Evolutionary conservation across 2,113 vertebrate genomes (phyloP).

Genomic region (Lophochroa leadbeateri): DNA sequence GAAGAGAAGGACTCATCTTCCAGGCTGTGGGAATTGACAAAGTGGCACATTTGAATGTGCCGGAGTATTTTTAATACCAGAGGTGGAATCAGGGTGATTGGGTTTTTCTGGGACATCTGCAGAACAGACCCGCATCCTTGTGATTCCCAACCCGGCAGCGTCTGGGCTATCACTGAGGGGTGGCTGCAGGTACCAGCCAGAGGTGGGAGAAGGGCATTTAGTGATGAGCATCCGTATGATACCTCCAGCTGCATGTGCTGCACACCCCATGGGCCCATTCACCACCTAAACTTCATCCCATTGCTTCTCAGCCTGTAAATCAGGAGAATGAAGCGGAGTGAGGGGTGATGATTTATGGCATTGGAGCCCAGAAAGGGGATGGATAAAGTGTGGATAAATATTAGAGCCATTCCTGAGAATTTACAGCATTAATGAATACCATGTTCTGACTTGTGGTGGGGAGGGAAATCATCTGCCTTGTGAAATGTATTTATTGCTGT

Average conservation of each 20-base stretch:
- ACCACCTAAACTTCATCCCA: background rate
- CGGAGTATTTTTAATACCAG: background rate
- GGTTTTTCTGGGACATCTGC: slow-evolving; percentile 55
- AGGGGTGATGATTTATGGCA: background rate
- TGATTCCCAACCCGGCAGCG: background rate
- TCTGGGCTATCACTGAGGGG: background rate
- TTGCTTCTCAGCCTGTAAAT: background rate
- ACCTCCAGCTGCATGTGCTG: background rate
- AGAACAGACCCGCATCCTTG: slow-evolving; percentile 9
- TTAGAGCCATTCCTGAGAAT: background rate
- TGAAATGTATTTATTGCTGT: slow-evolving; percentile 3
- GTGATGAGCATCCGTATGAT: background rate
- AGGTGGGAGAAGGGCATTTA: background rate
- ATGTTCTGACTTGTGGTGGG: slow-evolving; percentile 7
- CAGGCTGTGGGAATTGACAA: slow-evolving; percentile 22
- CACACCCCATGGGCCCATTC: background rate
- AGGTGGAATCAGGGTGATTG: slow-evolving; percentile 44
- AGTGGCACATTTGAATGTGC: background rate
- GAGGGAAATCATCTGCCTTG: background rate
- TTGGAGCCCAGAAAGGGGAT: background rate
- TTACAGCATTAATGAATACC: slow-evolving; percentile 5
- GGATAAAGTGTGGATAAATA: background rate
- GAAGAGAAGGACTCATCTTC: background rate
- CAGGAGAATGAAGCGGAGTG: background rate
- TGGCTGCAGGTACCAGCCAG: background rate